Evolutionary conservation across 1,140 invertebrate species (phyloP).

Genomic region (Pseudoatta argentina): DNA sequence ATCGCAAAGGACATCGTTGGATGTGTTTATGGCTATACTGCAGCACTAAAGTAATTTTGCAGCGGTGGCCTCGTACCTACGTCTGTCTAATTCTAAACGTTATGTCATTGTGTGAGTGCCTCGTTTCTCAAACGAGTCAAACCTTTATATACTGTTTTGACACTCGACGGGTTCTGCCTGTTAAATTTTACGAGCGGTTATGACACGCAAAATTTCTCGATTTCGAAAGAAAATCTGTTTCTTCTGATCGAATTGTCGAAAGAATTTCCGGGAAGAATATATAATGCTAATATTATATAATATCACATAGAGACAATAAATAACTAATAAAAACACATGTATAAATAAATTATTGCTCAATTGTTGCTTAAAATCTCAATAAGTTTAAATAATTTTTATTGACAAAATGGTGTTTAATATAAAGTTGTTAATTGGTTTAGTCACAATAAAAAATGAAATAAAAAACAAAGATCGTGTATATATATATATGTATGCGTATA

Average conservation of each 20-base stretch:
- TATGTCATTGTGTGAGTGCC: slow-evolving; percentile 47
- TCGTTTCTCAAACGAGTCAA: slow-evolving; percentile 20
- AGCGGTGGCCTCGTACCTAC: slow-evolving; percentile 49
- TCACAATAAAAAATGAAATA: not conserved
- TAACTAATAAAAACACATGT: not conserved
- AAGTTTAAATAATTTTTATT: not conserved
- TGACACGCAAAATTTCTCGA: not conserved
- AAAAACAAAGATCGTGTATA: slow-evolving; percentile 1
- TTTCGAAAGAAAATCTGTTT: slow-evolving; percentile 20
- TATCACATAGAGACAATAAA: not conserved
- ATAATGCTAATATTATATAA: not conserved
- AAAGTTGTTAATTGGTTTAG: not conserved
- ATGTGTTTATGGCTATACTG: slow-evolving; percentile 80
- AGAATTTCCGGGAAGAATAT: not conserved
- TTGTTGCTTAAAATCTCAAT: not conserved
- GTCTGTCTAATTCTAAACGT: slow-evolving; percentile 14
- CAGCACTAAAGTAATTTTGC: slow-evolving; percentile 78
- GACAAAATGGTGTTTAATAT: not conserved
- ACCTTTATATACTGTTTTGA: slow-evolving; percentile 80
- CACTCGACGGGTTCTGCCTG: slow-evolving; percentile 82
- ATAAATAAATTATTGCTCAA: not conserved
- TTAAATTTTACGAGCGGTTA: slow-evolving; percentile 79
- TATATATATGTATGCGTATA: not conserved
- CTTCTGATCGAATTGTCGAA: not conserved
- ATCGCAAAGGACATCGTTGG: slow-evolving; percentile 42